Percentiles rank a stretch among this genome's conserved stretches.
These are phyloP conservation scores for Yasuhikotakia modesta DNA, from an alignment of 2,797 vertebrate species.

Conservation along the genomic window DNA sequence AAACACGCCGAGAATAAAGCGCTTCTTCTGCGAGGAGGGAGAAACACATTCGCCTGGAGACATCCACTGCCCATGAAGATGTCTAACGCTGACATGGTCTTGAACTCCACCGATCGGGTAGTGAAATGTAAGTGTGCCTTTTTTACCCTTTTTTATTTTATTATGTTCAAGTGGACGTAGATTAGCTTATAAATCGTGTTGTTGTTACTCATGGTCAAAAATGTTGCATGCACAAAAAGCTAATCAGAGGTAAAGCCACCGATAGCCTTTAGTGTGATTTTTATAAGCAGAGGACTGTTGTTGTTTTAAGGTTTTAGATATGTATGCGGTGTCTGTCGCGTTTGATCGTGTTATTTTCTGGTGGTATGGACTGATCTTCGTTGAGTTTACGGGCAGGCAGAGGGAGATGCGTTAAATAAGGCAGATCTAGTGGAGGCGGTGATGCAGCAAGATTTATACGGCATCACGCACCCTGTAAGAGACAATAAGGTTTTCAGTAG, in stretches of 20 bases:
- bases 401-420: conserved; percentile 54
- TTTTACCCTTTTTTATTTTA: conserved; percentile 34
- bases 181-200: not conserved
- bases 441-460: conserved; percentile 84
- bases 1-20: conserved; percentile 66
- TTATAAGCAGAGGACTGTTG: conserved; percentile 65
- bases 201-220: not conserved
- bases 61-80: conserved; percentile 78
- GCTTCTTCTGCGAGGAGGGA: conserved; percentile 59
- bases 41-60: conserved; percentile 54
- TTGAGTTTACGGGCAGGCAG: conserved; percentile 45
- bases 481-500: not conserved
- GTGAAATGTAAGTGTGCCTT: conserved; percentile 80
- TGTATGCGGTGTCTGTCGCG: conserved; percentile 14
- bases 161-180: not conserved
- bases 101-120: conserved; percentile 81
- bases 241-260: not conserved
- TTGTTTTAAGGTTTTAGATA: conserved; percentile 16
- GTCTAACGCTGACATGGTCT: conserved; percentile 84
- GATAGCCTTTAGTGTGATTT: conserved; percentile 52
- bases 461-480: conserved; percentile 34
- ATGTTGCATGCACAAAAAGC: not conserved
- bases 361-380: conserved; percentile 53
- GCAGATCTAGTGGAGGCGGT: conserved; percentile 77
- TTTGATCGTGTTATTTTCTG: conserved; percentile 35